Base-by-base conservation (phyloP, 2,113 vertebrate species). In the Pomatostomus ruficeps region DNA sequence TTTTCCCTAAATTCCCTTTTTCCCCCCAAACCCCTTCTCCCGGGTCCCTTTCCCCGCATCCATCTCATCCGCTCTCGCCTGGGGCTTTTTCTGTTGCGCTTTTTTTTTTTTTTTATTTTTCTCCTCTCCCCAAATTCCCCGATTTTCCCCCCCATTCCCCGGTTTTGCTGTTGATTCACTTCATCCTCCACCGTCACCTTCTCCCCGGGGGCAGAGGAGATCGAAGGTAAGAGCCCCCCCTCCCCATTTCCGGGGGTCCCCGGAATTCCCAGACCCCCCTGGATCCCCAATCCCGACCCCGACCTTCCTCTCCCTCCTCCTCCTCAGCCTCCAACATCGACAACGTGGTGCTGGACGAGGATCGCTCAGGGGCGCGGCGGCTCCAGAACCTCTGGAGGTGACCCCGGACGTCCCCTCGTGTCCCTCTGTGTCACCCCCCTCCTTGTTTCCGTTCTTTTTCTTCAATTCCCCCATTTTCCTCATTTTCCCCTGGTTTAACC, bases 391-490 rank as follows among this genome's bases (percentile, higher is more conserved):
- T 76, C 57, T 76, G 73, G 73, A 76, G 73, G 73, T 61, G 57
- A 48, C 6, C 26, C 20, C 11, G 14, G 35, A 16, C 46, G n/a
- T n/a, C n/a, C n/a, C n/a, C n/a, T n/a, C n/a, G 24, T 35, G 43
- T 35, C 7, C 19, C 13, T 5, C 7, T 22, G 11, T 42, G 38
- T 21, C 33, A 13, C 23, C 6, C 33, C 12, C 8, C 2, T 1
- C 67, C 35, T 38, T 3, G 1, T 40, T 33, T 36, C 16, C 3
- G 1, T 36, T n/a, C n/a, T 7, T 52, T 52, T 52, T 28, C 28
- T 29, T 18, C 51, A 52, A 18, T 52, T 28, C 14, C 7, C 7
- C 38, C 9, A 49, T 49, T 16, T 19, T 7, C 26, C 28, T 12
- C 10, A 5, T 49, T 38, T 46, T 18, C 23, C 11, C 28, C 29